Evolutionary conservation across 2,888 invertebrate species (phyloP), one percentile per base, ranked within the genome.

Genomic region (Ypsolopha sequella): DNA sequence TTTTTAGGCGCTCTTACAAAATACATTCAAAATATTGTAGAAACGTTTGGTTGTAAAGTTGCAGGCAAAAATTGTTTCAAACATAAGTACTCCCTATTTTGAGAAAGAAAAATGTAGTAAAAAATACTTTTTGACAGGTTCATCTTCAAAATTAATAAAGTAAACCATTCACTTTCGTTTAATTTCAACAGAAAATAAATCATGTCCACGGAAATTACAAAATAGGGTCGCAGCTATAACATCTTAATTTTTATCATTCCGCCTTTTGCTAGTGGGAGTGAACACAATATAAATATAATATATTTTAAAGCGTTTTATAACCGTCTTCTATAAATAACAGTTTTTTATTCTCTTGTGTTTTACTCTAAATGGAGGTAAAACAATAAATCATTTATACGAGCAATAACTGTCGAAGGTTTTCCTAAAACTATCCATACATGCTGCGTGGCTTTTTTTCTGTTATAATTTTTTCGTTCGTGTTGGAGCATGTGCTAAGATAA

Each of bases 301-400:
- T 39, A 6, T 39, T 39, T 39, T 39, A 39, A 11, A 39, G 24
- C 24, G 24, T 24, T 24, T 4, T 24, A 24, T 11, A 46, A 46
- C 46, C 46, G 33, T 46, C 35, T n/a, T 35, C 14, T 14, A 48
- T 48, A 50, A 50, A 53, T 50, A 43, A 50, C 51, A 13, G 24
- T 51, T 51, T 38, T 53, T 46, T 49, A 46, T 46, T 38, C 48
- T 39, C 45, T 50, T 33, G 24, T 63, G 63, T 62, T 63, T 61
- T 63, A 61, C 58, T 66, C 60, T 60, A 67, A 77, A 76, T 66
- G 70, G 64, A 63, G 59, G 62, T 62, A 59, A 52, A 54, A 53
- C 62, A 59, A 65, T 80, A 71, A 75, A 61, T 80, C 79, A 73
- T 70, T 62, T 76, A 73, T 70, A 74, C 64, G 62, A 60, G 61